A percentile compares a stretch with the other conserved stretches of the same genome.
Evolutionary conservation across 2,113 vertebrate genomes (phyloP).

Genomic region (Mobula birostris): DNA sequence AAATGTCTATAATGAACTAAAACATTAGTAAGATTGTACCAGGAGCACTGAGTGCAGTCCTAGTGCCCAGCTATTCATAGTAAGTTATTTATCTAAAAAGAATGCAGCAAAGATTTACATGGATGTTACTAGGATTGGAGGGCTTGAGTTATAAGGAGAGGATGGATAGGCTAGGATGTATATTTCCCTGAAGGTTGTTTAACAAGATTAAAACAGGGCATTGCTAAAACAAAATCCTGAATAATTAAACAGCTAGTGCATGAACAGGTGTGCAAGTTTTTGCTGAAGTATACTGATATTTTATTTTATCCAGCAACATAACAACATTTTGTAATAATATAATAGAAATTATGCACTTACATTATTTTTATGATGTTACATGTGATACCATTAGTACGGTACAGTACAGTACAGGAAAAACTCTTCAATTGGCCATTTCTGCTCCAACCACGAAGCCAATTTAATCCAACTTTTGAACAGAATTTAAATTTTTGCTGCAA

Average conservation of each 20-base stretch:
- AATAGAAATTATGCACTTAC: neutral
- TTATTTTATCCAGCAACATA: neutral
- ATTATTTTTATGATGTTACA: neutral
- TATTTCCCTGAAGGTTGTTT: neutral
- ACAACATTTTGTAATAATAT: neutral
- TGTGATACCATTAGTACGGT: neutral
- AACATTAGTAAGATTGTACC: too few species aligned
- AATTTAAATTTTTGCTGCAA: neutral
- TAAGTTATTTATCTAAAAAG: too few species aligned
- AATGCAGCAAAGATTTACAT: too few species aligned
- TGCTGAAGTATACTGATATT: neutral
- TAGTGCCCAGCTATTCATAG: too few species aligned
- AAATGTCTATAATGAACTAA: neutral
- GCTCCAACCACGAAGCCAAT: too few species aligned
- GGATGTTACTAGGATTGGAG: too few species aligned
- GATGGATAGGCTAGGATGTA: too few species aligned
- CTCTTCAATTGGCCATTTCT: too few species aligned
- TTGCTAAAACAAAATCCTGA: neutral
- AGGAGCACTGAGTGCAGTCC: too few species aligned
- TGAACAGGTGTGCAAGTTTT: neutral
- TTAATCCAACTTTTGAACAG: neutral
- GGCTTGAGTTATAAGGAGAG: too few species aligned
- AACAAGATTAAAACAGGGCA: neutral
- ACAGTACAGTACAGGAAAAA: too few species aligned
- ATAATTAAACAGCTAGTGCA: neutral